Percentiles rank a stretch among this genome's conserved stretches.
Conservation (phyloP, 64 coral and sea anemone genomes). For the Pachyseris speciosa region DNA sequence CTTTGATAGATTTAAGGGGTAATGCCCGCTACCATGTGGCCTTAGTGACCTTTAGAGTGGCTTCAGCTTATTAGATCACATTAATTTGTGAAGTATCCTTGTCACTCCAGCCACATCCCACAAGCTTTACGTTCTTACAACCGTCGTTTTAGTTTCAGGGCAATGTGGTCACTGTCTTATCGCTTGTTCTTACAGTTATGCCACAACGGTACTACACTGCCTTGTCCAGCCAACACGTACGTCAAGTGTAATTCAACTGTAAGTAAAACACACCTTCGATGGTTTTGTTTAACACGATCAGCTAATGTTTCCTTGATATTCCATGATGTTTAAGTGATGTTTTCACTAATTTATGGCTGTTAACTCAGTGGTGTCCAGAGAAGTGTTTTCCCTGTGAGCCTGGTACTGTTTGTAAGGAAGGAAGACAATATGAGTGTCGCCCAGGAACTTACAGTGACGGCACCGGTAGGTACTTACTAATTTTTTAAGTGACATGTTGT, state of each 20-base stretch:
- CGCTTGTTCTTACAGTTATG: conserved; percentile 71
- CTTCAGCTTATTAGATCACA: too few species aligned
- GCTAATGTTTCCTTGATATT: background rate
- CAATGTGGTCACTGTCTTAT: background rate
- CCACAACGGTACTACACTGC: conserved; percentile 87
- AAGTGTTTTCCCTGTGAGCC: conserved; percentile 80
- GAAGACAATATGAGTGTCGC: conserved; percentile 70
- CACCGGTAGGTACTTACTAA: conserved; percentile 66
- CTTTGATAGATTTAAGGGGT: too few species aligned
- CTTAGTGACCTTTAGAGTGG: too few species aligned
- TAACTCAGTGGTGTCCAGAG: conserved; percentile 75
- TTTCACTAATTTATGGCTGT: background rate
- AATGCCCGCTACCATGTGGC: too few species aligned
- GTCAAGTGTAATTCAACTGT: conserved; percentile 93
- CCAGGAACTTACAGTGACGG: conserved; percentile 89
- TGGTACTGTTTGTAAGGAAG: conserved; percentile 79
- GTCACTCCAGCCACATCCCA: too few species aligned
- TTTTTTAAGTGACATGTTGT: too few species aligned
- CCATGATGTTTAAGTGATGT: background rate
- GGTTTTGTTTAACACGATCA: background rate
- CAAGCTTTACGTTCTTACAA: too few species aligned
- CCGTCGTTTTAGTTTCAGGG: too few species aligned
- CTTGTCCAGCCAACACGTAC: conserved; percentile 89
- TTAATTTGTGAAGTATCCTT: too few species aligned
- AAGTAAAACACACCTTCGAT: conserved; percentile 34